Evolutionary conservation across 2,797 vertebrate genomes (phyloP).

Genomic region (Lithobates pipiens): DNA sequence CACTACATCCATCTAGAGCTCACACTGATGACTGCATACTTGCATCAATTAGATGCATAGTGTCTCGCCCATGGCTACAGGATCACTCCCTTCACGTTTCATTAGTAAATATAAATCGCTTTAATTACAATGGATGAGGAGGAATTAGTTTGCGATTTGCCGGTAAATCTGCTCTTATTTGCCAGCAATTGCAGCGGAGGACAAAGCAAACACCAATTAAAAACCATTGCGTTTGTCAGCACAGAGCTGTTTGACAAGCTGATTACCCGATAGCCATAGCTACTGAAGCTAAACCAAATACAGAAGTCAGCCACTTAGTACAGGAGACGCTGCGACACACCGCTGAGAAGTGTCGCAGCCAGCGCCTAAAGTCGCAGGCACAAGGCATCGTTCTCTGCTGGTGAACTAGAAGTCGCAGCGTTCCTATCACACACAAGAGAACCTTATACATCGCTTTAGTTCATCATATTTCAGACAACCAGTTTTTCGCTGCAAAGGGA

Average conservation of each 20-base stretch:
- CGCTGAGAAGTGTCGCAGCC: not conserved
- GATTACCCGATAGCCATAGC: conserved; percentile 25
- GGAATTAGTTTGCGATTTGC: not conserved
- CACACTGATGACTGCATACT: too few relatives aligned
- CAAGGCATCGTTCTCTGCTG: too few relatives aligned
- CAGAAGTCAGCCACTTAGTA: not conserved
- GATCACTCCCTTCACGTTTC: conserved; percentile 1
- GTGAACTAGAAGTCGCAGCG: not conserved
- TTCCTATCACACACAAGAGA: not conserved
- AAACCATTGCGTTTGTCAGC: not conserved
- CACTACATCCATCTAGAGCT: too few relatives aligned
- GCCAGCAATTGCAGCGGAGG: not conserved
- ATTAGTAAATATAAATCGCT: conserved; percentile 5
- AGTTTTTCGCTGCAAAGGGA: too few relatives aligned
- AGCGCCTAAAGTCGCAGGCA: not conserved
- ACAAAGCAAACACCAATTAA: not conserved
- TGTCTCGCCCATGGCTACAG: too few relatives aligned
- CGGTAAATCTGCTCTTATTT: not conserved
- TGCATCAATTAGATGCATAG: too few relatives aligned
- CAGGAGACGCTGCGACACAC: not conserved
- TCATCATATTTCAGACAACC: too few relatives aligned
- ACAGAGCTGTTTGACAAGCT: conserved; percentile 13
- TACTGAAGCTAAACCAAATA: conserved; percentile 24
- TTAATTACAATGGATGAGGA: not conserved
- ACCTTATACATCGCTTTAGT: too few relatives aligned